Conservation (phyloP, 2,797 vertebrate genomes). For the Fundulus diaphanus region DNA sequence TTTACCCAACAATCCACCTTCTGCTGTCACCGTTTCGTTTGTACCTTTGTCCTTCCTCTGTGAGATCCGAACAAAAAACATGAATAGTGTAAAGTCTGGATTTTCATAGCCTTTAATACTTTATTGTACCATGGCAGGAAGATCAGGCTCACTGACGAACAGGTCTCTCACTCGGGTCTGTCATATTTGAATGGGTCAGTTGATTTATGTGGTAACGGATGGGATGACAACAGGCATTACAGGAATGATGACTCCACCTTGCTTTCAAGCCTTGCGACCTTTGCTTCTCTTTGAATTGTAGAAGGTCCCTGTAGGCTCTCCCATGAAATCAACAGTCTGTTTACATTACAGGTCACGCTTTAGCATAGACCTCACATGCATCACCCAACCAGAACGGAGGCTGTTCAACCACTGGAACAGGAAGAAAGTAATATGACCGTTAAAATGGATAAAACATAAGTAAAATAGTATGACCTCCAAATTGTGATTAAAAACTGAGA, state of each 20-base stretch:
- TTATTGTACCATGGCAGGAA: background rate
- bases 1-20: background rate
- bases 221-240: slow-evolving; percentile 46
- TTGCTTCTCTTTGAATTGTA: slow-evolving; percentile 29
- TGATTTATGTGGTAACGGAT: slow-evolving; percentile 12
- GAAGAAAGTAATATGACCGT: background rate
- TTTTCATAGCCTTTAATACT: background rate
- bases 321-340: slow-evolving; percentile 7
- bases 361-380: background rate
- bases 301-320: slow-evolving; percentile 23
- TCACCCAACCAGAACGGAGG: background rate
- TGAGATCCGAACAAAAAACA: background rate
- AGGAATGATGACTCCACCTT: slow-evolving; percentile 62
- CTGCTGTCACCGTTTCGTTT: background rate
- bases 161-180: slow-evolving; percentile 34
- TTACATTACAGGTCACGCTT: background rate
- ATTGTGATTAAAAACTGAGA: background rate
- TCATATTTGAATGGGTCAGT: slow-evolving; percentile 39
- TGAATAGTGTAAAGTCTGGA: background rate
- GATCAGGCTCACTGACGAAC: background rate
- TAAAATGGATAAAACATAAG: slow-evolving; percentile 2
- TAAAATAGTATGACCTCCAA: background rate
- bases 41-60: background rate
- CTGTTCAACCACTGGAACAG: background rate
- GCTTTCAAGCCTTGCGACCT: slow-evolving; percentile 25